These are phyloP conservation scores for Dromaius novaehollandiae DNA, from an alignment of 2,113 vertebrate genomes.

Conservation along the genomic window DNA sequence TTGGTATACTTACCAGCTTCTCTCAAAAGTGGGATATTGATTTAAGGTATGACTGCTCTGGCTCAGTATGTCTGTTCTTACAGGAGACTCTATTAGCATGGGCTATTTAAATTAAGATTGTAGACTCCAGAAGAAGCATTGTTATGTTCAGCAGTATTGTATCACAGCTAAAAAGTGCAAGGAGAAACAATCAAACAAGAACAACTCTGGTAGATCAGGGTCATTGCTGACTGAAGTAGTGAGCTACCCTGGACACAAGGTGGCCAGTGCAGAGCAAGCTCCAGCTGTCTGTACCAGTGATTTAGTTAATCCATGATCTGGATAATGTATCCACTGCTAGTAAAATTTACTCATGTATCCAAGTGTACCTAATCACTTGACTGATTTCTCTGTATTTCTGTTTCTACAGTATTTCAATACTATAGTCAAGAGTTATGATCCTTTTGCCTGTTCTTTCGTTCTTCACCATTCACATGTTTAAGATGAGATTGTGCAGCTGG, in stretches of 20 bases:
- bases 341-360: background rate
- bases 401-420: background rate
- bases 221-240: background rate
- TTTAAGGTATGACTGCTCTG: background rate
- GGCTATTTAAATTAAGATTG: background rate
- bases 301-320: background rate
- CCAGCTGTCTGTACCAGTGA: background rate
- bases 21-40: background rate
- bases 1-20: background rate
- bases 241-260: background rate
- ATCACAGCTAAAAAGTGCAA: background rate
- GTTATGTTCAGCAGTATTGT: background rate
- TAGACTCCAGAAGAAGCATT: background rate
- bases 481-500: background rate
- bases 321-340: background rate
- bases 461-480: background rate
- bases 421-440: background rate
- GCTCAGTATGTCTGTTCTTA: background rate
- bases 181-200: background rate
- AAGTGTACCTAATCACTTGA: background rate
- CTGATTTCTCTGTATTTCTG: background rate
- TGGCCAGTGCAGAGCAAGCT: background rate
- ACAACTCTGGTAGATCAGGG: background rate
- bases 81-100: background rate
- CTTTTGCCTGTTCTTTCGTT: background rate